phyloP scores from a whole-genome alignment of 1,140 invertebrate genomes.

The Achatina immaculata region DNA sequence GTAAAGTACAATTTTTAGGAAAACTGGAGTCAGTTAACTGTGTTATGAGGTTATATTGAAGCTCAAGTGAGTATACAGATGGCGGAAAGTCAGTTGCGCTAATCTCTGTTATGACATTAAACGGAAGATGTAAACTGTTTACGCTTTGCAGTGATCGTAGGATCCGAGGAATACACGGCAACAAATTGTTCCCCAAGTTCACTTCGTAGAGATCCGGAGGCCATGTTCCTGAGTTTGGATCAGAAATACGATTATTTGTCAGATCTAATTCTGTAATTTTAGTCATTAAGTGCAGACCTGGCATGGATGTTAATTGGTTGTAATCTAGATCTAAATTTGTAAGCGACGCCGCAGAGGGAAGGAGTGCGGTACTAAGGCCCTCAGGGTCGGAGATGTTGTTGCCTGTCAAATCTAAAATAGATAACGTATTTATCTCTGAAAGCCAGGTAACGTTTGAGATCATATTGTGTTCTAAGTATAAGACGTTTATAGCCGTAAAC shows the following conservation, averaged over 20 bases:
- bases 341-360: neutral
- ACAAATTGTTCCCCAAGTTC: neutral
- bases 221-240: neutral
- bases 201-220: neutral
- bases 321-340: neutral
- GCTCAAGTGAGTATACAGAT: neutral
- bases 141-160: neutral
- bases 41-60: neutral
- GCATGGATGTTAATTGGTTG: neutral
- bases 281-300: neutral
- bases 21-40: neutral
- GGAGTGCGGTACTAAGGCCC: neutral
- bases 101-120: neutral
- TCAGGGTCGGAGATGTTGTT: neutral
- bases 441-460: neutral
- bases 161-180: neutral
- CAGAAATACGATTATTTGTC: neutral
- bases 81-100: neutral
- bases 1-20: neutral
- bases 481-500: neutral
- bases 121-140: neutral
- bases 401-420: neutral
- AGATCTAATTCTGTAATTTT: neutral
- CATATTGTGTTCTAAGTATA: neutral
- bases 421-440: neutral